Base-by-base conservation (phyloP, 2,797 vertebrate species). In the Dendrocincla fuliginosa region DNA sequence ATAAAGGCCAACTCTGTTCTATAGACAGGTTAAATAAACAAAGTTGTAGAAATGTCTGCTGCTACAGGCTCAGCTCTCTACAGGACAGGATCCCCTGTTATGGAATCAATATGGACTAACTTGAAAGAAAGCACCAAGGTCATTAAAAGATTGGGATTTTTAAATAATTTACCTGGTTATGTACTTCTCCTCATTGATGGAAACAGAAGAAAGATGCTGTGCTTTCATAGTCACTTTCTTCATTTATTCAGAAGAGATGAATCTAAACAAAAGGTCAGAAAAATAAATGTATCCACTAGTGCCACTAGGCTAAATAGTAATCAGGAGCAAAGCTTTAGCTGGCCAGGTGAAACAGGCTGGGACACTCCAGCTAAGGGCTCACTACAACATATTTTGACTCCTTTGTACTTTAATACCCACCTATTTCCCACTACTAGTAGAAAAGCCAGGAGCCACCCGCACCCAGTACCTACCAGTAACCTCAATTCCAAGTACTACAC, bases 151-250 rank as follows among this genome's bases (percentile, higher is more conserved):
- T 24, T 8, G 22, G 11, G 5, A 2, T 17, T 50, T 23, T 57
- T 57, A n/a, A 53, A 22, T 33, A 9, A 24, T 50, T 97, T 97
- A 98, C 98, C 98, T 96, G 37, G 97, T 98, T 90, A 98, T 84
- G 27, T 92, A 96, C n/a, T 94, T 97, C 41, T 98, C 97, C 50
- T 97, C 97, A 52, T 96, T 86, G 81, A 97, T 87, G 82, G 95
- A 96, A 92, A 96, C 65, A 52, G 97, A 94, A 39, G 95, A 90
- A 11, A 74, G 84, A 24, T 95, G 92, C 27, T 95, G 83, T 77
- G 97, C 79, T 93, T 95, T 97, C 95, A 90, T 94, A 41, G 78
- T 91, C 91, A 94, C 95, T 89, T 95, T 94, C 87, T 91, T 84
- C 87, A 93, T 94, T 94, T 93, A 90, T 30, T 84, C 80, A 68